Conservation (phyloP, 1,140 invertebrate species). For the Polypedilum vanderplanki region DNA sequence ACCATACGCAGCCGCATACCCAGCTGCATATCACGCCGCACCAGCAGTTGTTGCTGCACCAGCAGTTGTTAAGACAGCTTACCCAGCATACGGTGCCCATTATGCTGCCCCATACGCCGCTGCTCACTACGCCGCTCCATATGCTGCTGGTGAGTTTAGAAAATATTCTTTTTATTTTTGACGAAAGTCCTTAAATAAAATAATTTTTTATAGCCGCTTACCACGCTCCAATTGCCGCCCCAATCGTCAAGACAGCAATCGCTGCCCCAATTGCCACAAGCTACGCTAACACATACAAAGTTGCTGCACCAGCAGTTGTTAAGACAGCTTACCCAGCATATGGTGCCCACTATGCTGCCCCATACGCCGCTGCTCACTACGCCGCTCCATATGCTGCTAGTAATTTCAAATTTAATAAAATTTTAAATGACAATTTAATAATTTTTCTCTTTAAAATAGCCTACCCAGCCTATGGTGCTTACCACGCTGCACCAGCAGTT, state of each 20-base stretch:
- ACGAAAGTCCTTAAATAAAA: background rate
- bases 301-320: slow-evolving; percentile 43
- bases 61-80: slow-evolving; percentile 32
- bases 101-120: background rate
- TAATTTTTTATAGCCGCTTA: slow-evolving; percentile 21
- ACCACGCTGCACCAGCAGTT: background rate
- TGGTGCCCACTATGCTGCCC: slow-evolving; percentile 35
- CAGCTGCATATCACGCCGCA: background rate
- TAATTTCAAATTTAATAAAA: too few relatives aligned
- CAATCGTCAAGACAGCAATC: slow-evolving; percentile 42
- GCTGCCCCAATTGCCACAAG: slow-evolving; percentile 46
- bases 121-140: background rate
- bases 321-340: slow-evolving; percentile 39
- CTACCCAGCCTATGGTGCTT: background rate
- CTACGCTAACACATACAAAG: slow-evolving; percentile 53
- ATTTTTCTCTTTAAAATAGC: background rate
- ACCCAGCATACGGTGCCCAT: slow-evolving; percentile 30
- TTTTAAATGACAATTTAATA: too few relatives aligned
- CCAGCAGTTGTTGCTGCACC: slow-evolving; percentile 31
- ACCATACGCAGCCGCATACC: slow-evolving; percentile 1
- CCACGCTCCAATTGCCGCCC: slow-evolving; percentile 34
- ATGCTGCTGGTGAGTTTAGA: background rate
- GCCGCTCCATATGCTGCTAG: slow-evolving; percentile 37
- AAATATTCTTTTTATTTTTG: background rate
- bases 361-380: slow-evolving; percentile 35